These are phyloP conservation scores for Cotesia glomerata DNA, from an alignment of 1,140 invertebrate species.

Conservation along the genomic window DNA sequence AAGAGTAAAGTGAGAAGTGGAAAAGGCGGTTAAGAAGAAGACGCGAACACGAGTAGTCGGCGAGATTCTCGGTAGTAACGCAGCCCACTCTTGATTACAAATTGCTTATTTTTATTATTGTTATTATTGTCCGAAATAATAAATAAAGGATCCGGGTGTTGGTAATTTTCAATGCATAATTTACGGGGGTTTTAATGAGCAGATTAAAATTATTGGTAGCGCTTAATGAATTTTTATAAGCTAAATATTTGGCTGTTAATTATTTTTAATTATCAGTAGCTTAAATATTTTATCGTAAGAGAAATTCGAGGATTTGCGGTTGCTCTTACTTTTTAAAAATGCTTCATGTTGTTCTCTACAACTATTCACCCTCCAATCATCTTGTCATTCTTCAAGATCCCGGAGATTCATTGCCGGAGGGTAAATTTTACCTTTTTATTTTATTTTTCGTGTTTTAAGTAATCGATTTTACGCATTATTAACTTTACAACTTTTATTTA, in stretches of 20 bases:
- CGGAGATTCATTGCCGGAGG: constrained; percentile 34
- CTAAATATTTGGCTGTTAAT: constrained; percentile 40
- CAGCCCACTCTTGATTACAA: constrained; percentile 60
- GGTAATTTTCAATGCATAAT: constrained; percentile 65
- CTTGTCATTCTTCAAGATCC: constrained; percentile 37
- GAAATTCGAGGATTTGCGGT: constrained; percentile 3
- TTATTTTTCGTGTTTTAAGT: constrained; percentile 13
- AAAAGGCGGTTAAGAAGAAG: too few species aligned
- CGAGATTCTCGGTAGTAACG: constrained; percentile 52
- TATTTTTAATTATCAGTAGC: constrained; percentile 60
- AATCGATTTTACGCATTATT: constrained; percentile 30
- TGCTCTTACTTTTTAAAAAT: constrained; percentile 15
- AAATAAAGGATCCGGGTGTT: constrained; percentile 55
- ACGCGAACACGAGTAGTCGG: too few species aligned
- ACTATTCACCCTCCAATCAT: constrained; percentile 36
- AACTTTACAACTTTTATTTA: constrained; percentile 20
- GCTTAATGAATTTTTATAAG: too few species aligned
- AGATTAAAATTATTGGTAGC: too few species aligned
- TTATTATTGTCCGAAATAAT: constrained; percentile 22
- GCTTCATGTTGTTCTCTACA: constrained; percentile 28
- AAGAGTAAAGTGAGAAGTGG: background rate
- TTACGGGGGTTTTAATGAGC: constrained; percentile 46
- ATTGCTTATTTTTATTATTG: constrained; percentile 59
- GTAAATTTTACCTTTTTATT: background rate
- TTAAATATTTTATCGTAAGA: background rate